These are phyloP conservation scores for Priocnemis perturbator DNA, from an alignment of 2,888 invertebrate species.

Conservation along the genomic window DNA sequence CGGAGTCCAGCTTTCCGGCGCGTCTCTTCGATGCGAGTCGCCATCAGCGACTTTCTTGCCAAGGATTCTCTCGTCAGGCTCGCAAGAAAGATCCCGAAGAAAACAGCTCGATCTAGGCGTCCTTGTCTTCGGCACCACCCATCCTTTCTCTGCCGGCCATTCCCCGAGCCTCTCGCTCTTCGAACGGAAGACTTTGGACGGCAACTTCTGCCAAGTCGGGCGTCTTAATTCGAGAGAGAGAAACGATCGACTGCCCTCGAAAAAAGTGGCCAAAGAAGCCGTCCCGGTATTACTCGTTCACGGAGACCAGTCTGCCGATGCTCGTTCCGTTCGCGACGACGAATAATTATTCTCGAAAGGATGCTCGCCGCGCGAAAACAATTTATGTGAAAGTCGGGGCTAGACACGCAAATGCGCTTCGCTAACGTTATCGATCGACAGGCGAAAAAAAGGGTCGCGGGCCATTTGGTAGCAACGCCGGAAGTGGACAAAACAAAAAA, in stretches of 20 bases:
- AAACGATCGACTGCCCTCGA: slow-evolving; percentile 18
- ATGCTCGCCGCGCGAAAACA: neutral
- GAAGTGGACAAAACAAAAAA: neutral
- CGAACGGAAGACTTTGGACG: slow-evolving; percentile 10
- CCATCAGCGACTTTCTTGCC: slow-evolving; percentile 25
- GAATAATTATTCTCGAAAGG: slow-evolving; percentile 8
- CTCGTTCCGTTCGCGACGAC: neutral
- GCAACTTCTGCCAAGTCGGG: slow-evolving; percentile 31
- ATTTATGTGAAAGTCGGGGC: neutral
- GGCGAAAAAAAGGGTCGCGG: slow-evolving; percentile 21
- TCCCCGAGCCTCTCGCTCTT: slow-evolving; percentile 7
- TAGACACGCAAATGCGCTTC: neutral
- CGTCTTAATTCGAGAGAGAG: slow-evolving; percentile 37
- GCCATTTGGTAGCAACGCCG: neutral
- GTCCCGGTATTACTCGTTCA: no score
- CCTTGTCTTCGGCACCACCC: neutral
- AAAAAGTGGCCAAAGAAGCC: slow-evolving; percentile 18
- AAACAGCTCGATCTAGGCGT: slow-evolving; percentile 19
- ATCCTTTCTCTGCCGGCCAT: neutral
- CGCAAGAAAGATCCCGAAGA: slow-evolving; percentile 7
- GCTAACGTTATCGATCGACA: slow-evolving; percentile 16
- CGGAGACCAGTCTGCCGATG: no score
- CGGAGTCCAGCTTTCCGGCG: neutral
- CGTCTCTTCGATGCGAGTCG: slow-evolving; percentile 14
- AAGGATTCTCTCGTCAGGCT: neutral